Evolutionary conservation across 2,888 invertebrate genomes (phyloP).

Genomic region (Steinernema hermaphroditum): DNA sequence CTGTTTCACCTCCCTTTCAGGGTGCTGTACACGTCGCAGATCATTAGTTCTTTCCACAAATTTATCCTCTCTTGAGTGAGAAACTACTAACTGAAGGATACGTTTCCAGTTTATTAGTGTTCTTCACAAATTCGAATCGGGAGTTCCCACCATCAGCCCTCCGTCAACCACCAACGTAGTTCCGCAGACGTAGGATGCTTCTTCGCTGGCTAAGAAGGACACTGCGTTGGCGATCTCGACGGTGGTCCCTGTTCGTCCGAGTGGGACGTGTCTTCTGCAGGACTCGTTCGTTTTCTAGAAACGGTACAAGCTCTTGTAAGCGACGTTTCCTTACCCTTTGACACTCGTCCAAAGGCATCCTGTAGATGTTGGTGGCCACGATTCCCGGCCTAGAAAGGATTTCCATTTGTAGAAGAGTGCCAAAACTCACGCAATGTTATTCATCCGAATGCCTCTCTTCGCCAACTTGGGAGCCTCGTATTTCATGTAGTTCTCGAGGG

Average conservation of each 20-base stretch:
- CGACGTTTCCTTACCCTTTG: conserved; percentile 68
- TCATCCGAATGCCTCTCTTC: neutral
- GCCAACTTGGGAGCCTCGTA: neutral
- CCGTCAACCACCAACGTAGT: neutral
- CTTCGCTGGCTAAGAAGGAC: conserved; percentile 8
- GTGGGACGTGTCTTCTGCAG: conserved; percentile 82
- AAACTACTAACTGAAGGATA: no score
- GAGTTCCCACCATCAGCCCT: neutral
- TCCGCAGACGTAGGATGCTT: conserved; percentile 3
- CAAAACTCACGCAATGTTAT: neutral
- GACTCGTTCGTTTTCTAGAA: conserved; percentile 76
- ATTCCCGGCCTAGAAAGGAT: conserved; percentile 78
- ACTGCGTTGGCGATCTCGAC: neutral
- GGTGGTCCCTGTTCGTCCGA: neutral
- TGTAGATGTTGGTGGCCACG: conserved; percentile 82
- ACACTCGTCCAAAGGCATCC: conserved; percentile 82
- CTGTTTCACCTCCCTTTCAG: no score
- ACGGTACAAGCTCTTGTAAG: neutral
- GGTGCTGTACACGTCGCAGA: no score
- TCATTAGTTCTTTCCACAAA: no score
- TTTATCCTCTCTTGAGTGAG: no score
- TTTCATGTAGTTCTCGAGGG: neutral
- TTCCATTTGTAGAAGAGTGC: neutral
- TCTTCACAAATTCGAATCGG: no score
- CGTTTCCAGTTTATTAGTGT: no score